These are phyloP conservation scores for Aurelia aurita DNA, from an alignment of 30 jellyfish, hydroid and myxozoan species.

Conservation along the genomic window DNA sequence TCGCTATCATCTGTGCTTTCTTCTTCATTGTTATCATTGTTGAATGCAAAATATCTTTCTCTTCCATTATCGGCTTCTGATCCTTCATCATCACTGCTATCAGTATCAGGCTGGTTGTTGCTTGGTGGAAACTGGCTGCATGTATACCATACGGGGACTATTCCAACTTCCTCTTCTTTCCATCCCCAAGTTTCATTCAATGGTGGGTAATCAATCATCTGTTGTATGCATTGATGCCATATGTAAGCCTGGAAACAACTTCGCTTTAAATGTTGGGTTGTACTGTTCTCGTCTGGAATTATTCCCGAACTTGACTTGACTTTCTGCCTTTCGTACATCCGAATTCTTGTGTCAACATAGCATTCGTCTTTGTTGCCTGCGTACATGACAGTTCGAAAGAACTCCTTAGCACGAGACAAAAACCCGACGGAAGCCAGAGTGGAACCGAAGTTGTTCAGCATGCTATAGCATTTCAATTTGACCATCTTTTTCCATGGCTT, in stretches of 20 bases:
- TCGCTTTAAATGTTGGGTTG: slow-evolving; percentile 50
- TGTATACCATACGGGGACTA: slow-evolving; percentile 43
- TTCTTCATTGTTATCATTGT: too few relatives aligned
- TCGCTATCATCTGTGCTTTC: slow-evolving; percentile 50
- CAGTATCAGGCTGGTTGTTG: slow-evolving; percentile 32
- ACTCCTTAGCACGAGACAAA: slow-evolving; percentile 45
- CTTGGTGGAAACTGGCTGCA: slow-evolving; percentile 60
- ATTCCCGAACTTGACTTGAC: slow-evolving; percentile 56
- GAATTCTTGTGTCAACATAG: slow-evolving; percentile 31
- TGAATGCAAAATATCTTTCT: too few relatives aligned
- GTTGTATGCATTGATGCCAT: slow-evolving; percentile 13
- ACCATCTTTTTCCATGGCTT: slow-evolving; percentile 19
- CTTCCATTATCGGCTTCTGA: slow-evolving; percentile 14
- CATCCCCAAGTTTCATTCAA: slow-evolving; percentile 54
- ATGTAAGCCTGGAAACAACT: slow-evolving; percentile 4
- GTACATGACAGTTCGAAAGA: slow-evolving; percentile 42
- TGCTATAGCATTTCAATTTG: slow-evolving; percentile 33
- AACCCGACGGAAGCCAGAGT: slow-evolving; percentile 22
- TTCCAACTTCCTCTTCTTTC: slow-evolving; percentile 28
- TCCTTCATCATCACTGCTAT: slow-evolving; percentile 44
- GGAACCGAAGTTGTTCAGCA: slow-evolving; percentile 30
- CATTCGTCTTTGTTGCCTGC: slow-evolving; percentile 38
- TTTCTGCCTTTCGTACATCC: slow-evolving; percentile 64
- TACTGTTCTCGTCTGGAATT: slow-evolving; percentile 38
- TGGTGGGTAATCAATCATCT: slow-evolving; percentile 13